Evolutionary conservation across 1,140 invertebrate genomes (phyloP).

Genomic region (Nomia melanderi): DNA sequence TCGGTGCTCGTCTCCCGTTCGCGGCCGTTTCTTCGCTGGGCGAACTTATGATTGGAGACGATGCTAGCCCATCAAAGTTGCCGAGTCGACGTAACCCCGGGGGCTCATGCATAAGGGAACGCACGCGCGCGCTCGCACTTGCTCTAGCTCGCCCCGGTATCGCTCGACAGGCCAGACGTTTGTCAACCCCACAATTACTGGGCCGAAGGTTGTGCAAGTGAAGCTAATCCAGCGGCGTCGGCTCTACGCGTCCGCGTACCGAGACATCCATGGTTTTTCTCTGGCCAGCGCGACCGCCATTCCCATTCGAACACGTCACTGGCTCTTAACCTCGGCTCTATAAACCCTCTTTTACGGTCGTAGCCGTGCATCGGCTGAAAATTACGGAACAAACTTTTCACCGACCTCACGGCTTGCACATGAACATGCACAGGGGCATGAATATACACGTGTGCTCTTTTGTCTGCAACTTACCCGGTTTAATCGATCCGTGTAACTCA

Average conservation of each 20-base stretch:
- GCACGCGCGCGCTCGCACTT: constrained; percentile 19
- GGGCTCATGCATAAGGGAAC: constrained; percentile 39
- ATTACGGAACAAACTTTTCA: not conserved
- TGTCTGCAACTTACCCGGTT: not conserved
- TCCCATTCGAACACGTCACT: constrained; percentile 36
- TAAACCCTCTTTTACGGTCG: constrained; percentile 4
- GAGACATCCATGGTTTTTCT: not conserved
- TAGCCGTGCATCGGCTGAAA: not conserved
- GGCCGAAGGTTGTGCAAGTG: constrained; percentile 26
- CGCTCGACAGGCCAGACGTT: constrained; percentile 26
- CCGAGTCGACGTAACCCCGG: constrained; percentile 19
- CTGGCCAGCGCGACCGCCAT: not conserved
- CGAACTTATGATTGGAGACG: constrained; percentile 26
- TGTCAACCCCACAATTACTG: constrained; percentile 38
- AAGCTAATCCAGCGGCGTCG: constrained; percentile 26
- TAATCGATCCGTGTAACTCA: constrained; percentile 16
- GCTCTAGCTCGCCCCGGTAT: not conserved
- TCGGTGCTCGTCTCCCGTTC: not conserved
- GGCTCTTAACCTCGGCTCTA: constrained; percentile 31
- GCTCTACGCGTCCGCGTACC: not conserved
- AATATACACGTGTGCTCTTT: no score
- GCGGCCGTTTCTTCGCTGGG: constrained; percentile 7
- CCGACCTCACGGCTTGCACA: not conserved
- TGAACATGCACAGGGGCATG: no score
- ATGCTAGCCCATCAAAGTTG: constrained; percentile 33